Percentiles rank a stretch among this genome's conserved stretches.
Conservation (phyloP, 2,113 vertebrate species). For the Daubentonia madagascariensis region DNA sequence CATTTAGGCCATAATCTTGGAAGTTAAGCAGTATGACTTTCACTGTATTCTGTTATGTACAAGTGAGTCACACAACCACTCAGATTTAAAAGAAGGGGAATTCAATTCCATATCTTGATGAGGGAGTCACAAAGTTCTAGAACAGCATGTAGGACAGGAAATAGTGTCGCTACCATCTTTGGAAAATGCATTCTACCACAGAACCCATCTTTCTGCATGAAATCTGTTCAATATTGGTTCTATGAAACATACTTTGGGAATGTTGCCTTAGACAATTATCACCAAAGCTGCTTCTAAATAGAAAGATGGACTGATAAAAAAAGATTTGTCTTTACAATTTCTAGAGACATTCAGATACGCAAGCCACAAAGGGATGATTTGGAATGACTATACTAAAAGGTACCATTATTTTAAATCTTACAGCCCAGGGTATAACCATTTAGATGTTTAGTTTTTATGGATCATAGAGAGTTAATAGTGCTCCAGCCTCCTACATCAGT, state of each 20-base stretch:
- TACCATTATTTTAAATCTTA: background rate
- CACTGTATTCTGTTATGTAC: background rate
- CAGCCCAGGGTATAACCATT: background rate
- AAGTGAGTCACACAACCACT: background rate
- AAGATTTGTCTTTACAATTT: background rate
- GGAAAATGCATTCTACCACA: background rate
- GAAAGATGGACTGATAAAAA: background rate
- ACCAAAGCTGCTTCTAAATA: background rate
- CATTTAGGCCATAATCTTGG: background rate
- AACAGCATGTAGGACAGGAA: background rate
- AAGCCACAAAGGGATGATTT: background rate
- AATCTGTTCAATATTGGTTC: background rate
- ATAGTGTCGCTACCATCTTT: background rate
- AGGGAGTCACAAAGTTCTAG: background rate
- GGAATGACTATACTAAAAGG: background rate
- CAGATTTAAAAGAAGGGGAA: background rate
- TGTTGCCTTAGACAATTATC: background rate
- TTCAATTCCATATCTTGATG: background rate
- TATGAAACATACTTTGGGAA: background rate
- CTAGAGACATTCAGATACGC: background rate
- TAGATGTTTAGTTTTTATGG: background rate
- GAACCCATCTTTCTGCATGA: background rate
- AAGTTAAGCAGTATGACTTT: background rate
- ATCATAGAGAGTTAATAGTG: background rate
- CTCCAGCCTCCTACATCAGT: background rate